phyloP scores from a whole-genome alignment of 2,113 vertebrate genomes.

The Fregetta grallaria region DNA sequence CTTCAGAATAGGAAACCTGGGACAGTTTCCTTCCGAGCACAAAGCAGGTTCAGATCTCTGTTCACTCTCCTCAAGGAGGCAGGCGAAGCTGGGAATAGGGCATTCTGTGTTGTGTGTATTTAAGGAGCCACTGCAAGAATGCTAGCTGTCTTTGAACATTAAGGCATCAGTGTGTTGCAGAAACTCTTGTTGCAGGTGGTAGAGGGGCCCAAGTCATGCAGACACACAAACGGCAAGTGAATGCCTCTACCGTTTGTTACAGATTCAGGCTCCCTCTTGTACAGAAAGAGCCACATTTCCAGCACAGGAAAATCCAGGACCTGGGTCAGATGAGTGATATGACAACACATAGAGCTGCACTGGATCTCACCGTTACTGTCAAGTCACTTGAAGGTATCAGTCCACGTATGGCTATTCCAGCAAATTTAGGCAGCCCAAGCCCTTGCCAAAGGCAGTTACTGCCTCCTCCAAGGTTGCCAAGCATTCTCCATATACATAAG shows the following conservation, averaged over 20 bases:
- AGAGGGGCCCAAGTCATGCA: neutral
- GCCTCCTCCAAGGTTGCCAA: neutral
- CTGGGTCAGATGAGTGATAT: neutral
- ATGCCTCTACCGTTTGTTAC: neutral
- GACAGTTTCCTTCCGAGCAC: neutral
- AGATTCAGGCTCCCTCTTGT: neutral
- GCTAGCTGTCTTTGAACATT: neutral
- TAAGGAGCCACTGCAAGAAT: neutral
- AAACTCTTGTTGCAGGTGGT: neutral
- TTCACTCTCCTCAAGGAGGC: neutral
- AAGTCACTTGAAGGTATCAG: neutral
- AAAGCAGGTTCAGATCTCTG: neutral
- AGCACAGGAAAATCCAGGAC: neutral
- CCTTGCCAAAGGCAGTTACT: neutral
- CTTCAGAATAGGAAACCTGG: neutral
- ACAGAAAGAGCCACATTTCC: neutral
- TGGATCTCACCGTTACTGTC: neutral
- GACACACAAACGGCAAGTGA: neutral
- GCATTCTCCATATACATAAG: neutral
- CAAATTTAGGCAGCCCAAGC: neutral
- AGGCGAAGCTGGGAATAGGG: accelerated
- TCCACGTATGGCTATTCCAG: neutral
- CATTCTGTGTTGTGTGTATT: neutral
- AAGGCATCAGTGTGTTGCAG: neutral
- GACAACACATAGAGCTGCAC: neutral